Evolutionary conservation across 1,140 invertebrate genomes (phyloP).

Genomic region (Drosophila navojoa): DNA sequence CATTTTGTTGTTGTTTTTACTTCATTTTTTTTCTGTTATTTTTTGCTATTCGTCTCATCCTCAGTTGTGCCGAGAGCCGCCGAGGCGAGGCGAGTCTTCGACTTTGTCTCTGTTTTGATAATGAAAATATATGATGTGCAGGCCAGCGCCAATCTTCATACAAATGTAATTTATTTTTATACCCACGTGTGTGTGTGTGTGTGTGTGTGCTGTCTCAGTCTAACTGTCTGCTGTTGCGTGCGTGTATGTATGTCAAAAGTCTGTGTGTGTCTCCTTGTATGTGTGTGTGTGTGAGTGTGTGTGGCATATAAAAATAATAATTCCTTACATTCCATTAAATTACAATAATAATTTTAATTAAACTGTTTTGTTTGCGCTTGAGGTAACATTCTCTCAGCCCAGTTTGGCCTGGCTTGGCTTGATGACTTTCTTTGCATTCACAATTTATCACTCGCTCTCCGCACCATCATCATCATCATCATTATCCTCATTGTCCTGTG

Average conservation of each 20-base stretch:
- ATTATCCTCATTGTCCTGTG: conserved; percentile 39
- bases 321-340: conserved; percentile 81
- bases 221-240: conserved; percentile 24
- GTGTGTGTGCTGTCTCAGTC: conserved; percentile 24
- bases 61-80: neutral
- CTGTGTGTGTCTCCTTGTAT: neutral
- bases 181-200: conserved; percentile 42
- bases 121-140: conserved; percentile 83
- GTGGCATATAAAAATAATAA: conserved; percentile 72
- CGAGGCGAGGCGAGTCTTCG: conserved; percentile 19
- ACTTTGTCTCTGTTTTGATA: conserved; percentile 78
- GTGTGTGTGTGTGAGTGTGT: conserved; percentile 7
- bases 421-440: conserved; percentile 56
- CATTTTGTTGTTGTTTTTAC: conserved; percentile 2
- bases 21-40: neutral
- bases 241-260: conserved; percentile 7
- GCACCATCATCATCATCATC: conserved; percentile 28
- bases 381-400: conserved; percentile 51
- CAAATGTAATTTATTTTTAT: conserved; percentile 82
- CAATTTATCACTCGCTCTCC: conserved; percentile 33
- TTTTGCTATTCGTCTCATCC: neutral
- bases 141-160: conserved; percentile 77
- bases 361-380: conserved; percentile 75
- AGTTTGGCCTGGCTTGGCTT: conserved; percentile 21
- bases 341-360: conserved; percentile 83